Evolutionary conservation across 1,140 invertebrate genomes (phyloP).

Genomic region (Acyrthosiphon pisum): DNA sequence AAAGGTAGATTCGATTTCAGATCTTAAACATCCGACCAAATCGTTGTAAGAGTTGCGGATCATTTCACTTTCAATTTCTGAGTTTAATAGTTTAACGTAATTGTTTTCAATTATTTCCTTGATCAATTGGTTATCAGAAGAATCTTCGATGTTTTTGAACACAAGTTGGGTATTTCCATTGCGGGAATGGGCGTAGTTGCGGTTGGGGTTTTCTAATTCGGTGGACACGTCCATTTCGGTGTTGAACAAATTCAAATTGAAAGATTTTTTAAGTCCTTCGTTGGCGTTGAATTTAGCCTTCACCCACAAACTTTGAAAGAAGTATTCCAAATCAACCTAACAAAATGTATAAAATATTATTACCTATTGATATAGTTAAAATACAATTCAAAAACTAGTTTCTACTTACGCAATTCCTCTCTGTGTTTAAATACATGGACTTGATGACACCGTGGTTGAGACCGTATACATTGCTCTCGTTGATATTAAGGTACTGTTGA

Average conservation of each 20-base stretch:
- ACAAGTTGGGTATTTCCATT: neutral
- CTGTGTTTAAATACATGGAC: constrained; percentile 10
- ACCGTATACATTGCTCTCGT: constrained; percentile 3
- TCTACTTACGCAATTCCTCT: constrained; percentile 6
- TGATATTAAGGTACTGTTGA: constrained; percentile 9
- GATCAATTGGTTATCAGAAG: neutral
- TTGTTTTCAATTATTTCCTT: neutral
- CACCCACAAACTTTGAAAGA: neutral
- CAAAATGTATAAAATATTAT: neutral
- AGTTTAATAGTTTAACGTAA: neutral
- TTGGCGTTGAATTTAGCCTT: neutral
- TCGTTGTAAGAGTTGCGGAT: constrained; percentile 24
- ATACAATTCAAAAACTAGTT: neutral
- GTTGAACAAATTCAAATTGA: constrained; percentile 15
- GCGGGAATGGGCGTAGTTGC: neutral
- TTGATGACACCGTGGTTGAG: constrained; percentile 14
- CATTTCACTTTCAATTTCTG: constrained; percentile 31
- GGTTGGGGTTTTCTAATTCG: constrained; percentile 15
- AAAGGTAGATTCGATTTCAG: neutral
- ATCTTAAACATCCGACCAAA: constrained; percentile 22
- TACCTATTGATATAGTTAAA: neutral
- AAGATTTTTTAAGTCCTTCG: neutral
- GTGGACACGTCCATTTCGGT: neutral
- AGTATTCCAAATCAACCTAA: constrained; percentile 40
- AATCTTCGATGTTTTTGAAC: no score